phyloP scores from a whole-genome alignment of 2,113 vertebrate species.

The Chlamydotis undulata region DNA sequence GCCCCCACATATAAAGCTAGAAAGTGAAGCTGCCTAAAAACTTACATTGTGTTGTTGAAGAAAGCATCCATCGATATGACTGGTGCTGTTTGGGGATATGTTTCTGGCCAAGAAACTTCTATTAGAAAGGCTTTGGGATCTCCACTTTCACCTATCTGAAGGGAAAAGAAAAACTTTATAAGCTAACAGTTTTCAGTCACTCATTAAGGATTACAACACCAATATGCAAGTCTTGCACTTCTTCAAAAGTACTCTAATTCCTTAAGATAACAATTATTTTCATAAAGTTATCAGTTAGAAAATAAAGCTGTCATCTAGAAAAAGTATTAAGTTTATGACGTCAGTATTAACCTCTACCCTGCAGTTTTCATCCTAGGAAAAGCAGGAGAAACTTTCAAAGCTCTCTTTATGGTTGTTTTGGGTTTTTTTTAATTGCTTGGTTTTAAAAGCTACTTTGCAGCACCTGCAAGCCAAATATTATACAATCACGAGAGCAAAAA shows the following conservation, averaged over 20 bases:
- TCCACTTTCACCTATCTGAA: constrained; percentile 89
- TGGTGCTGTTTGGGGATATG: constrained; percentile 90
- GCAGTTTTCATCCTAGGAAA: neutral
- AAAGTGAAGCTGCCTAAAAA: neutral
- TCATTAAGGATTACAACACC: neutral
- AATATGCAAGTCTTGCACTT: neutral
- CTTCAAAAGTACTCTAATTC: neutral
- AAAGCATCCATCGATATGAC: constrained; percentile 91
- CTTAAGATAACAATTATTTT: neutral
- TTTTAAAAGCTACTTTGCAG: neutral
- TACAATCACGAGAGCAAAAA: neutral
- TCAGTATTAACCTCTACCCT: neutral
- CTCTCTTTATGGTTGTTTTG: neutral
- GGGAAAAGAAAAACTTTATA: neutral
- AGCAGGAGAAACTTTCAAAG: neutral
- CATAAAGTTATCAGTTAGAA: neutral
- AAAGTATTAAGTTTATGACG: neutral
- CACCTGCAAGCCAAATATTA: neutral
- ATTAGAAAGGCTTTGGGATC: constrained; percentile 92
- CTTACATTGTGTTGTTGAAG: constrained; percentile 96
- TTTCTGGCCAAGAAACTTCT: constrained; percentile 93
- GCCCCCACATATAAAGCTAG: neutral
- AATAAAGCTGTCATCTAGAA: neutral
- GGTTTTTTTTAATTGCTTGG: neutral
- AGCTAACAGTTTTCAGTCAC: neutral